Conservation (phyloP, 2,113 vertebrate genomes). For the Casuarius casuarius region DNA sequence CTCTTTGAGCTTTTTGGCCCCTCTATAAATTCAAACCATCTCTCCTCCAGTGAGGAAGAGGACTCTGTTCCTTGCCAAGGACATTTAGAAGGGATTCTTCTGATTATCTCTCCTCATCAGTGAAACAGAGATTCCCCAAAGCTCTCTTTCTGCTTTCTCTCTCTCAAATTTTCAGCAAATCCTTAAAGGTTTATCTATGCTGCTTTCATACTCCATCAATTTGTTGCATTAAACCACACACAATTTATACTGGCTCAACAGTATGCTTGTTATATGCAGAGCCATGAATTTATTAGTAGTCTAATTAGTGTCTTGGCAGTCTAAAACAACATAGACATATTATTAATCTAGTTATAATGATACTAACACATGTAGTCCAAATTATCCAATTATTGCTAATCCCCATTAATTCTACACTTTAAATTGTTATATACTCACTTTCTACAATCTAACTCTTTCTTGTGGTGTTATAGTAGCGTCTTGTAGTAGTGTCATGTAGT, state of each 20-base stretch:
- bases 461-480: background rate
- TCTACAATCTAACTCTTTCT: background rate
- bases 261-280: background rate
- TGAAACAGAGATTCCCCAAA: background rate
- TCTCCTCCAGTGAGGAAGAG: background rate
- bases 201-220: background rate
- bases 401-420: background rate
- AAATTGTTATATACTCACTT: background rate
- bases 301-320: constrained; percentile 29
- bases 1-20: background rate
- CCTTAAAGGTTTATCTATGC: background rate
- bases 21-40: background rate
- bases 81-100: background rate
- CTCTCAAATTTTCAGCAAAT: background rate
- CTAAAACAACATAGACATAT: constrained; percentile 18
- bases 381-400: constrained; percentile 26
- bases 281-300: constrained; percentile 14
- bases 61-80: background rate
- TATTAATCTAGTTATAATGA: constrained; percentile 1
- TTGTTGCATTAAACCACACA: background rate
- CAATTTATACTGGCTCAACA: constrained; percentile 23
- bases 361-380: background rate
- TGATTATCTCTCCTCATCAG: background rate
- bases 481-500: background rate
- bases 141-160: background rate